These are phyloP conservation scores for Eclectus roratus DNA, from an alignment of 2,113 vertebrate species.

Conservation along the genomic window DNA sequence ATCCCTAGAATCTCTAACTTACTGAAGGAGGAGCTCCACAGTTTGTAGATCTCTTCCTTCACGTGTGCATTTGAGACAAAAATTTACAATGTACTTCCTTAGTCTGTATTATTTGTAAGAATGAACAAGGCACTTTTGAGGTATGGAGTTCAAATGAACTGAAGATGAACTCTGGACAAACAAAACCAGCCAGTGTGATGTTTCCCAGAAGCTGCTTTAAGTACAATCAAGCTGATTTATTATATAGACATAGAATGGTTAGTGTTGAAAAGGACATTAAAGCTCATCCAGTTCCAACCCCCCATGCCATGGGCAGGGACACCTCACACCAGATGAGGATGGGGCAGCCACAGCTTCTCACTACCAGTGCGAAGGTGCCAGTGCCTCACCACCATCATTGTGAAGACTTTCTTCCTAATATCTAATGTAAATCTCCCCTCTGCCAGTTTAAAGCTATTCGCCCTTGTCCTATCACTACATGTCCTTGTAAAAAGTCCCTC, in stretches of 20 bases:
- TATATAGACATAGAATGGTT: background rate
- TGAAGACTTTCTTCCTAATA: background rate
- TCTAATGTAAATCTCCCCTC: background rate
- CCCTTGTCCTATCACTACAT: background rate
- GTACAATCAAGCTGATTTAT: accelerated
- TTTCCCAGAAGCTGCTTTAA: background rate
- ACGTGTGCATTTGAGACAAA: background rate
- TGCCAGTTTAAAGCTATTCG: background rate
- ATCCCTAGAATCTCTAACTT: background rate
- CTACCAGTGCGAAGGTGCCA: background rate
- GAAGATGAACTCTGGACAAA: background rate
- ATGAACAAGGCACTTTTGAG: background rate
- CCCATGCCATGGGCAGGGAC: background rate
- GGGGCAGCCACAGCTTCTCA: background rate
- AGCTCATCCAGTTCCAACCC: background rate
- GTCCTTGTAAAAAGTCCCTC: background rate
- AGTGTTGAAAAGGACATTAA: background rate
- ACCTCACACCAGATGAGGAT: background rate
- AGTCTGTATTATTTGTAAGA: background rate
- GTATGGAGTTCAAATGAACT: background rate
- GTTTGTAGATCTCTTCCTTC: background rate
- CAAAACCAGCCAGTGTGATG: background rate
- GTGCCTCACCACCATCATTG: background rate
- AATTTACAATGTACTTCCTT: background rate
- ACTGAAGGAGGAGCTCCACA: background rate